Evolutionary conservation across 1,140 invertebrate genomes (phyloP).

Genomic region (Drosophila nikananu): DNA sequence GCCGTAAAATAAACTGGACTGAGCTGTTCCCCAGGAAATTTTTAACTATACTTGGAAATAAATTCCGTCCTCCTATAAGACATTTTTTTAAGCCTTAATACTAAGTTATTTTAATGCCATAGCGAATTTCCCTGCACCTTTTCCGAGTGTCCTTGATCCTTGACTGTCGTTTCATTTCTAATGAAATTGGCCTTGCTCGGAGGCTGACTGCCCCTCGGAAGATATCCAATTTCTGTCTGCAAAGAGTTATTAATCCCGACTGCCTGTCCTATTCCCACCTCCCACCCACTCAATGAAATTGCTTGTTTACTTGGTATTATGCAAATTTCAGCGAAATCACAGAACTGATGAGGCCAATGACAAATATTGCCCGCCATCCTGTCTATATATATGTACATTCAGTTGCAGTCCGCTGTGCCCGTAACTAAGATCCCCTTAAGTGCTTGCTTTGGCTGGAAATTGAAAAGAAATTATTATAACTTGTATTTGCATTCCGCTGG

Average conservation of each 20-base stretch:
- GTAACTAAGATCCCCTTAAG: constrained; percentile 39
- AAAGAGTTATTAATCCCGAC: constrained; percentile 52
- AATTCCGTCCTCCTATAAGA: too few species aligned
- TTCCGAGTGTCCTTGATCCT: constrained; percentile 3
- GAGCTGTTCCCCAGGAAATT: neutral
- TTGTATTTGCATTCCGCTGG: constrained; percentile 77
- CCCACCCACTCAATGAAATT: constrained; percentile 57
- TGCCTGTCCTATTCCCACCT: neutral
- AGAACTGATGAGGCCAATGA: constrained; percentile 41
- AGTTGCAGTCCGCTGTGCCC: constrained; percentile 43
- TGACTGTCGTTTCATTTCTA: constrained; percentile 11
- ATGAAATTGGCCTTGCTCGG: constrained; percentile 10
- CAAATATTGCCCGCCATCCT: constrained; percentile 13
- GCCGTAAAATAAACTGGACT: too few species aligned
- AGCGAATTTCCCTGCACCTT: neutral
- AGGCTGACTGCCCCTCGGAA: neutral
- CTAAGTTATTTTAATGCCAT: neutral
- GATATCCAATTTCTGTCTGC: constrained; percentile 31
- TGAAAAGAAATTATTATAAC: constrained; percentile 84
- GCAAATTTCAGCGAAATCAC: constrained; percentile 67
- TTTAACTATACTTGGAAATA: neutral
- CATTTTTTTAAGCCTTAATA: neutral
- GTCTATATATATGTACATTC: constrained; percentile 17
- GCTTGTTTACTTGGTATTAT: constrained; percentile 81
- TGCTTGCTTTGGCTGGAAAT: constrained; percentile 77